Conservation (phyloP, 2,888 invertebrate species). For the Tricholauxania praeusta region DNA sequence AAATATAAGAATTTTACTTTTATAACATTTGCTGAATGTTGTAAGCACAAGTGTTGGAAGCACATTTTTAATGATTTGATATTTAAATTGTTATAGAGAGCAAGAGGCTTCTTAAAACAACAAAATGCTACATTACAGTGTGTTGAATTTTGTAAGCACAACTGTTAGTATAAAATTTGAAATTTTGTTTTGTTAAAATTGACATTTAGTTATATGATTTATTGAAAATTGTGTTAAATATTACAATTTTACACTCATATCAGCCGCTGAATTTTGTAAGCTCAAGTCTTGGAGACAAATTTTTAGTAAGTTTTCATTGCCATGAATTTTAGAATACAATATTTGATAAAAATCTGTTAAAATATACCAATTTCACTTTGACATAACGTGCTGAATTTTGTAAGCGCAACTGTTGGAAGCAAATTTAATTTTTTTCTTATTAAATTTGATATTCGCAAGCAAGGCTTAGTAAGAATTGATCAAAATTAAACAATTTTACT, state of each 20-base stretch:
- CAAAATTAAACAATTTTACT: no score
- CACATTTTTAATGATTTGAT: no score
- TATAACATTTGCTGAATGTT: background rate
- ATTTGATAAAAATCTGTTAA: no score
- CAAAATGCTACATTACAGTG: background rate
- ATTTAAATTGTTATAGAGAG: no score
- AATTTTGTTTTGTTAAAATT: no score
- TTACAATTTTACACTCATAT: background rate
- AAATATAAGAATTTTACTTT: background rate
- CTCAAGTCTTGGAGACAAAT: background rate
- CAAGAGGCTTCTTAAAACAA: background rate
- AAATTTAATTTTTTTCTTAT: background rate
- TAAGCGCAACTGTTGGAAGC: background rate
- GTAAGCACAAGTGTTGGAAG: background rate
- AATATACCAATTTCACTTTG: no score
- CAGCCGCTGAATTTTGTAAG: constrained; percentile 2
- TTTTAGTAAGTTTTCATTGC: no score
- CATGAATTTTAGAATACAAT: no score
- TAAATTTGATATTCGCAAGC: no score
- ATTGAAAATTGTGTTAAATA: no score
- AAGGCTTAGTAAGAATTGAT: no score
- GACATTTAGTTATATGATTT: no score
- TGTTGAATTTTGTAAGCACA: background rate
- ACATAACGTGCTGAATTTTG: background rate
- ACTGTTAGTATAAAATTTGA: background rate